phyloP scores from a whole-genome alignment of 2,113 vertebrate genomes.

The Hippocampus barbouri region DNA sequence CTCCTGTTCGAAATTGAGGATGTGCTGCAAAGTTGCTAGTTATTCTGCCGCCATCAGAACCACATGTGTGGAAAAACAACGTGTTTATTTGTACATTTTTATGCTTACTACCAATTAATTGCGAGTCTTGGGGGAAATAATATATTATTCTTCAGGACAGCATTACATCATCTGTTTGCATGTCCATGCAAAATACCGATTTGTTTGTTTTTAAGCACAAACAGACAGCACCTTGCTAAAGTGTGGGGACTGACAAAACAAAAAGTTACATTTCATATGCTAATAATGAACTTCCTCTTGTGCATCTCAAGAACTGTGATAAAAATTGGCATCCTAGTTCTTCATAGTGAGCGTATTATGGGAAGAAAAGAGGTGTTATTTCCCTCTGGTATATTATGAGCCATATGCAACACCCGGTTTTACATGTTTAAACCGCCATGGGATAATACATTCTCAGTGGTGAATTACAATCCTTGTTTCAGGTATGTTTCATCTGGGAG shows the following conservation, averaged over 20 bases:
- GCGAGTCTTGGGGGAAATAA: neutral
- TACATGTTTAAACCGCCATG: neutral
- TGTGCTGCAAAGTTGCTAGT: slow-evolving; percentile 35
- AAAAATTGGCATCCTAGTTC: neutral
- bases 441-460: neutral
- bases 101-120: neutral
- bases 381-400: neutral
- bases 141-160: neutral
- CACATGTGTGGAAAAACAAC: slow-evolving; percentile 19
- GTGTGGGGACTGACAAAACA: neutral
- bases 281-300: neutral
- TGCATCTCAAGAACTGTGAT: neutral
- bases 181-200: neutral
- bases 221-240: neutral
- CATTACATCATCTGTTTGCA: neutral
- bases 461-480: neutral
- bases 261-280: neutral
- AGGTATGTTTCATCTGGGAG: neutral
- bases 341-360: neutral
- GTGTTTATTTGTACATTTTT: neutral
- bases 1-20: slow-evolving; percentile 29
- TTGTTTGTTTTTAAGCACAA: neutral
- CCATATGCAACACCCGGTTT: neutral
- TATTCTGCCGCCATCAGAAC: slow-evolving; percentile 36
- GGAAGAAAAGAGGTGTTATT: neutral